Evolutionary conservation across 2,888 invertebrate genomes (phyloP), one percentile per base, ranked within the genome.

Genomic region (Eristalis arbustorum): DNA sequence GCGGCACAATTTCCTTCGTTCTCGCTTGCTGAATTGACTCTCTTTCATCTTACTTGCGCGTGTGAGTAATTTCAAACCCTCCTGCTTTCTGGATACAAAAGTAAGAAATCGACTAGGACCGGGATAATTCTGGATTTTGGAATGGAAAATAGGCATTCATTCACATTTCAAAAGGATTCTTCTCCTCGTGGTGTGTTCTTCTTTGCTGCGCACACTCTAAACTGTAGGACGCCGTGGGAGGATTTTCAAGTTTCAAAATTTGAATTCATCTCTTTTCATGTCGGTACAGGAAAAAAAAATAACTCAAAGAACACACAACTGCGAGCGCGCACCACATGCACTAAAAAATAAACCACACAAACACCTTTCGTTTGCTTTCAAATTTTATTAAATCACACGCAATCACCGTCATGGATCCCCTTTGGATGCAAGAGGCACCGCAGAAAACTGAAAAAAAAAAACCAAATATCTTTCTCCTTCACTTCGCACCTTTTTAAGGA

Each of bases 211-310:
- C 77, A 42, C 57, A 18, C 8, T 25, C 1, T 18, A 25, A 22
- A 62, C 42, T 82, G 68, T 87, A 83, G 87, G 87, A 87, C 87
- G 79, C 75, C 87, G 87, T 74, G 87, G 87, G 87, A 87, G 87
- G 87, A 87, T 83, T 67, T 68, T 71, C 72, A 79, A 79, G 59
- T 87, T 87, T 71, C 11, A 34, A 68, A 31, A 69, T 34, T 61
- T 59, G 69, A 59, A 59, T 62, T 75, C 67, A 73, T 57, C 37
- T 71, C 66, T 66, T 64, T 31, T 31, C 6, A 4, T 31, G 31
- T 49, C 28, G 42, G 57, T 25, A 59, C 23, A 59, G 25, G 25
- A 59, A 59, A 59, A 59, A 10, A n/a, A n/a, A n/a, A n/a, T n/a
- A n/a, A n/a, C n/a, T 11, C 23, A 59, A 23, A 56, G 14, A 23